Evolutionary conservation across 2,888 invertebrate genomes (phyloP), one percentile per base, ranked within the genome.

Genomic region (Vandiemenella viatica): DNA sequence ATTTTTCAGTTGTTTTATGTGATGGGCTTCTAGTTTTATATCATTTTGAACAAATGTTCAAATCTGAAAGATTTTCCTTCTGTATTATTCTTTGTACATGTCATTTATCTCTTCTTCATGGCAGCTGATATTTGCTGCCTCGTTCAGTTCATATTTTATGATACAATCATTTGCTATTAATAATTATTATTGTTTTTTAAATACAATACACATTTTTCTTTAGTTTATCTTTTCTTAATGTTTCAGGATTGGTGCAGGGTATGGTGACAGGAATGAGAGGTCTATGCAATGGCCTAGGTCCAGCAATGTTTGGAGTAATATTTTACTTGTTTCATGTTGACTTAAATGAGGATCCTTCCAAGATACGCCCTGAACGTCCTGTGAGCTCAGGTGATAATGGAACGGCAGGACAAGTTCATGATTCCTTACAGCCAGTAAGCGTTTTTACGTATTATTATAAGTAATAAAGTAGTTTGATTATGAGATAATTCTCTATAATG

Each of bases 231-330:
- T 38, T 47, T 50, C 22, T 17, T 22, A 16, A n/a, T 7, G 13
- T 54, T 55, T 10, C 55, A 76, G 76, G 87, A 50, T 79, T 90
- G 26, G 89, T 89, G 51, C 93, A 95, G 70, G 97, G 98, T 54
- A 92, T 99, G 80, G 91, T 99, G 45, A 98, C 98, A 0, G 98
- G 98, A 13, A 96, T 98, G 76, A 75, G 97, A 55, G 97, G 98
- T 1, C 77, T 98, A 45, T 98, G 98, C 64, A 95, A 96, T 65
- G 97, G 97, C 15, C 76, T 98, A 45, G 98, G 98, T 0, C 98
- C 98, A 0, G 98, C 98, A 40, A 85, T 98, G 77, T 98, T 92
- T 66, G 98, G 98, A 16, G 82, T 97, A 57, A 90, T 98, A 60
- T 98, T 98, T 72, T 98, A 95, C 71, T 73, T 97, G 62, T 99